phyloP scores from a whole-genome alignment of 2,888 invertebrate species.

The Eristalis intricaria region DNA sequence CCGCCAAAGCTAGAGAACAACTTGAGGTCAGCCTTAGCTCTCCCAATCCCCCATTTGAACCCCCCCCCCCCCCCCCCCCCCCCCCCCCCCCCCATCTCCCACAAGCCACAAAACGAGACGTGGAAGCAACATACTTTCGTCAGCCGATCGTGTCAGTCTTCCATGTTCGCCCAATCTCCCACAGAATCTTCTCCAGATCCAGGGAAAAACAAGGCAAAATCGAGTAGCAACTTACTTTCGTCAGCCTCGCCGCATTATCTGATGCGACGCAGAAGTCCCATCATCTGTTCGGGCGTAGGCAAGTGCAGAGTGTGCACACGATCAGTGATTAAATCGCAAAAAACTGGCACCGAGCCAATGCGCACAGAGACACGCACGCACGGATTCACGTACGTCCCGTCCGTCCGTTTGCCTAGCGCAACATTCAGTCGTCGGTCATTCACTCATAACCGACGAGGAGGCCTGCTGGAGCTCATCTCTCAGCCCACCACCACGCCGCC shows the following conservation, averaged over 20 bases:
- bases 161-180: neutral
- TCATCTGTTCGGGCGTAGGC: slow-evolving; percentile 48
- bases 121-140: no score
- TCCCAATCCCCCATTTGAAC: no score
- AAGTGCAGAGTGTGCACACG: slow-evolving; percentile 42
- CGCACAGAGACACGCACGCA: neutral
- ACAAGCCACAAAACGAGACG: no score
- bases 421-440: slow-evolving; percentile 47
- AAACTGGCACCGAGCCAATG: slow-evolving; percentile 61
- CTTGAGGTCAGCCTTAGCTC: no score
- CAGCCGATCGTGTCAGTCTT: neutral
- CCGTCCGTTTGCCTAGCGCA: neutral
- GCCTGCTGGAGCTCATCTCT: neutral
- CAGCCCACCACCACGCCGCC: slow-evolving; percentile 2
- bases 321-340: slow-evolving; percentile 52
- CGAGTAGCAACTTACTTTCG: slow-evolving; percentile 55
- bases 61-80: no score
- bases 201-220: neutral
- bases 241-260: slow-evolving; percentile 37
- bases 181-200: neutral
- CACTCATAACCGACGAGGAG: slow-evolving; percentile 41
- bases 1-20: no score
- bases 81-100: no score
- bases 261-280: slow-evolving; percentile 35
- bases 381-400: neutral